Base-by-base conservation (phyloP, 2,888 invertebrate genomes). In the Abrostola tripartita region DNA sequence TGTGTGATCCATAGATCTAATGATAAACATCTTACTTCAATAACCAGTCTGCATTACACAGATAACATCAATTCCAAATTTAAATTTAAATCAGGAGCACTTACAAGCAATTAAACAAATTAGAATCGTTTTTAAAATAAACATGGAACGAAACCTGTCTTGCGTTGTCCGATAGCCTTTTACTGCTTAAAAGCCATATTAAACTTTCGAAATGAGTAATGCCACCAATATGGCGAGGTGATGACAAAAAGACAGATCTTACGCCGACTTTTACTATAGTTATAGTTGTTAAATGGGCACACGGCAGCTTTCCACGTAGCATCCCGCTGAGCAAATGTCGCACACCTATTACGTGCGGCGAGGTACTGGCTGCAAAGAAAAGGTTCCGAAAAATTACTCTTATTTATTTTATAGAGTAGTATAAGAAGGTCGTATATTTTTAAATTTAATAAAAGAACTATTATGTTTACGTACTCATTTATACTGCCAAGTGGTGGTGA, bases 171-270 rank as follows among this genome's bases (percentile, higher is more conserved):
- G 61, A 65, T 61, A 54, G 65, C 73, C 62, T 49, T 76, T 51
- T 76, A 54, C 51, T 66, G 69, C 61, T 63, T 67, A 75, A 76
- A 69, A 72, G 65, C 78, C 68, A 71, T 77, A 78, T 70, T 62
- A 82, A 82, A 84, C 85, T 86, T 85, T 85, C 87, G 81, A 84
- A 86, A 86, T 86, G 83, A 84, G 81, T 77, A 77, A 81, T 76
- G 72, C 68, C 50, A 63, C 81, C 64, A 70, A 81, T 84, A 85
- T 78, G 85, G 85, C 52, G 79, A 71, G 73, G 72, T 65, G 76
- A 64, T 78, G 77, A 83, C 84, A 85, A 82, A 85, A 83, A 84
- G 81, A 65, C 72, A 73, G 71, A 72, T 68, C 76, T 68, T 64
- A 66, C 36, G 61, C 49, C 50, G 65, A 79, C 79, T 79, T 78